Evolutionary conservation across 1,140 invertebrate genomes (phyloP).

Genomic region (Coelopa frigida): DNA sequence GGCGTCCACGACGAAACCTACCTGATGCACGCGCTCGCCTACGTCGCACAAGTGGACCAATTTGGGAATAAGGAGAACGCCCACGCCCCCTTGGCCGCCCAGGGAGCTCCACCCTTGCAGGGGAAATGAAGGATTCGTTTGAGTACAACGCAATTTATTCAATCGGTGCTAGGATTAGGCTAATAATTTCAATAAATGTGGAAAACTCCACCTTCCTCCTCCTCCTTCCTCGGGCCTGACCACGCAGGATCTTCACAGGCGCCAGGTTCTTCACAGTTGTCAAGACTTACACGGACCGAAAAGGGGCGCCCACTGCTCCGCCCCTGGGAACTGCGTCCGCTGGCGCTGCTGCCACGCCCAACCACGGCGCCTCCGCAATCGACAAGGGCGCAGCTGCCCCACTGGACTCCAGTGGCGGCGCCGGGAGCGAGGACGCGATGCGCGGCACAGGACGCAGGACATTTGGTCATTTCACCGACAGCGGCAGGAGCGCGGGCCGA

Average conservation of each 20-base stretch:
- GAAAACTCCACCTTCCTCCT: too few species aligned
- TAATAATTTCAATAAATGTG: slow-evolving; percentile 2
- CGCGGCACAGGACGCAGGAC: slow-evolving; percentile 38
- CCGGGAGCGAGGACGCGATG: too few species aligned
- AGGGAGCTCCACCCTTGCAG: too few species aligned
- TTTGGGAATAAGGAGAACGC: slow-evolving; percentile 7
- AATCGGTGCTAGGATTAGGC: not conserved
- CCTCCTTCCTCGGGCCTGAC: too few species aligned
- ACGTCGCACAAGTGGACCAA: slow-evolving; percentile 18
- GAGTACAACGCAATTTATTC: not conserved
- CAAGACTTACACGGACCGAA: too few species aligned
- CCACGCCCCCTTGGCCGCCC: too few species aligned
- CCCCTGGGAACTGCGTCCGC: too few species aligned
- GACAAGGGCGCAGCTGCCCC: slow-evolving; percentile 8
- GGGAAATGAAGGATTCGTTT: not conserved
- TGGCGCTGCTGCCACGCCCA: slow-evolving; percentile 4
- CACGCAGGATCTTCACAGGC: too few species aligned
- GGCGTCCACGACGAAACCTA: slow-evolving; percentile 30
- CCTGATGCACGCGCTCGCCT: slow-evolving; percentile 24
- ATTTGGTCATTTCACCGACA: slow-evolving; percentile 42
- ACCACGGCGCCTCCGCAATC: not conserved
- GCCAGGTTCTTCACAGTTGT: too few species aligned
- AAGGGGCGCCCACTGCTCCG: too few species aligned
- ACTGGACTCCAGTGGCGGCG: slow-evolving; percentile 15
- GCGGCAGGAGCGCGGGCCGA: slow-evolving; percentile 11